Percentiles rank a stretch among this genome's conserved stretches.
phyloP scores from a whole-genome alignment of 1,140 invertebrate species.

The Plectus sambesii region DNA sequence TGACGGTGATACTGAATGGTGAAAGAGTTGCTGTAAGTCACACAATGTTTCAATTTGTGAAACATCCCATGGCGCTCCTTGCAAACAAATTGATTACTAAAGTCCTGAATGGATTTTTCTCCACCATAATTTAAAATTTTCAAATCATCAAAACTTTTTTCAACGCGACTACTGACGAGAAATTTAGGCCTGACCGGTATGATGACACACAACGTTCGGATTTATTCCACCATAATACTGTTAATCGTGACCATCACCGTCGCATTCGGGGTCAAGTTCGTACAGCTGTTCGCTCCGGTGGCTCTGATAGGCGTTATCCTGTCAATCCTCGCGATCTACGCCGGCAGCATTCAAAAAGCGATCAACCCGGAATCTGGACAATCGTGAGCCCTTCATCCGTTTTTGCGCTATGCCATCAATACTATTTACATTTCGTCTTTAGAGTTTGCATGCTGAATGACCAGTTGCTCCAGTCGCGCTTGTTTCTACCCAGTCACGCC shows the following conservation, averaged over 20 bases:
- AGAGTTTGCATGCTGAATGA: constrained; percentile 43
- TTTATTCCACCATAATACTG: constrained; percentile 40
- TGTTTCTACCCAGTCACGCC: constrained; percentile 27
- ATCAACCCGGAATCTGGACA: constrained; percentile 37
- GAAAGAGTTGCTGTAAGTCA: no score
- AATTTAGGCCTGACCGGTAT: constrained; percentile 36
- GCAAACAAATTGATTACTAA: no score
- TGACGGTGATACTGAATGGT: no score
- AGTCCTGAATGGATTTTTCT: no score
- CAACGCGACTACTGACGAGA: no score
- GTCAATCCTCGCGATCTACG: constrained; percentile 40
- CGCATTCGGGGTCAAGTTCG: constrained; percentile 43
- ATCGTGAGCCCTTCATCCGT: constrained; percentile 24
- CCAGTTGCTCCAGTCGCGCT: constrained; percentile 29
- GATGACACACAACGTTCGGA: constrained; percentile 41
- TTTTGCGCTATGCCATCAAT: no score
- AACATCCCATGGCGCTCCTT: no score
- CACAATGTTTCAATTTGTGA: no score
- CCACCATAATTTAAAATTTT: no score
- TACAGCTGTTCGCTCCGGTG: constrained; percentile 42
- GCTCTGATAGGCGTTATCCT: constrained; percentile 41
- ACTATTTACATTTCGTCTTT: constrained; percentile 17
- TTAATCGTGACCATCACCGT: constrained; percentile 41
- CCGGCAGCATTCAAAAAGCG: constrained; percentile 42
- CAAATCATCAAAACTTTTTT: no score